Evolutionary conservation across 2,113 vertebrate species (phyloP), one percentile per base, ranked within the genome.

Genomic region (Perca fluviatilis): DNA sequence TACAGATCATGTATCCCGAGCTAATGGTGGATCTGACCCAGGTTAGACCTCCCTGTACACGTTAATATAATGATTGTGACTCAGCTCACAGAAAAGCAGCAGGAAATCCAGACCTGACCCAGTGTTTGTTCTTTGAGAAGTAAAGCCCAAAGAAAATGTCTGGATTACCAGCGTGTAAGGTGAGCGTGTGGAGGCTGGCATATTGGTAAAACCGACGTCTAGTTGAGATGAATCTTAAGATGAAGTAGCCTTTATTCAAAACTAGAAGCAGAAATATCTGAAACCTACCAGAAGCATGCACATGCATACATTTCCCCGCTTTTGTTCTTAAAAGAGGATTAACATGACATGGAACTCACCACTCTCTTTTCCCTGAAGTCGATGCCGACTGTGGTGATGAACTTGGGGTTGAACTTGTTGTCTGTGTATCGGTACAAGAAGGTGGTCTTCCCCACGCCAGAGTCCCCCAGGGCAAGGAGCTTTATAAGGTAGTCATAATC

Each of bases 401-500:
- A 99, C 86, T 98, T 98, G 78, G 97, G 97, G 85, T 98, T 99
- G 90, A 99, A 99, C 80, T 98, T 98, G 93, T 98, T 98, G 80
- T 99, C 97, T 1, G 98, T 98, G 91, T 98, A 99, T 88, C 97
- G 94, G 86, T 98, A 98, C 19, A 99, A 95, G 91, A 98, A 98
- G 0, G 97, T 98, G 5, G 98, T 99, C 93, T 99, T 99, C 50
- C 98, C 98, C 78, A 98, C 98, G 13, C 98, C 97, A 1, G 97
- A 98, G 91, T 99, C 97, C 89, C 98, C 98, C 33, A 99, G 96
- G 91, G 97, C 97, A 86, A 98, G 96, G 94, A 99, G 97, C 93
- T 99, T 99, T 94, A 99, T 98, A 90, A 99, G 96, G 93, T 98
- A 98, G 89, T 99, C 98, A 85, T 99, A 99, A 95, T 99, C 98